Evolutionary conservation across 2,888 invertebrate species (phyloP).

Genomic region (Plebejus argus): DNA sequence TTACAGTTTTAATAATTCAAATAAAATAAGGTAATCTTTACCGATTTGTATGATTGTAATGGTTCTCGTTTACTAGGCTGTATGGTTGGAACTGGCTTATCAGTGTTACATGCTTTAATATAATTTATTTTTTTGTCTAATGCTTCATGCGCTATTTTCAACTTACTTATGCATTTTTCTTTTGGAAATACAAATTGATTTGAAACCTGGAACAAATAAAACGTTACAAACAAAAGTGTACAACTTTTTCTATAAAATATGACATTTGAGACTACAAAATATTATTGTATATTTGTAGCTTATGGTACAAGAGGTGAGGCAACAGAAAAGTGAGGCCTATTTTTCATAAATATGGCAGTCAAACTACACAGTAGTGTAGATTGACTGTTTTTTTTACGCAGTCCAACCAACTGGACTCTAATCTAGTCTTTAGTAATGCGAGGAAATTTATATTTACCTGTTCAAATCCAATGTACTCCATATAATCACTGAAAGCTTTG

Average conservation of each 20-base stretch:
- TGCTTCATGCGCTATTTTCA: constrained; percentile 62
- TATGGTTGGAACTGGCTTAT: background rate
- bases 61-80: background rate
- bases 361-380: too few relatives aligned
- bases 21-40: background rate
- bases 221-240: too few relatives aligned
- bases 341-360: too few relatives aligned
- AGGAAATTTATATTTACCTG: constrained; percentile 50
- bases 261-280: background rate
- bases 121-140: constrained; percentile 66
- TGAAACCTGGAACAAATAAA: constrained; percentile 51
- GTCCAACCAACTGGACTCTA: background rate
- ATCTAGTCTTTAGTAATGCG: background rate
- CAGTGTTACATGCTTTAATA: constrained; percentile 52
- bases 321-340: too few relatives aligned
- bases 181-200: constrained; percentile 56
- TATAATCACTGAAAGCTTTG: constrained; percentile 60
- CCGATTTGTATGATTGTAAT: background rate
- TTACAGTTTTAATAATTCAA: background rate
- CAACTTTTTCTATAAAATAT: too few relatives aligned
- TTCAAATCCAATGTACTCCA: constrained; percentile 68
- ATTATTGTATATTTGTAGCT: background rate
- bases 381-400: background rate
- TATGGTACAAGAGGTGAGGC: background rate
- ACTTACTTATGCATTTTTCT: constrained; percentile 55